Base-by-base conservation (phyloP, 2,113 vertebrate genomes). In the Alaudala cheleensis region DNA sequence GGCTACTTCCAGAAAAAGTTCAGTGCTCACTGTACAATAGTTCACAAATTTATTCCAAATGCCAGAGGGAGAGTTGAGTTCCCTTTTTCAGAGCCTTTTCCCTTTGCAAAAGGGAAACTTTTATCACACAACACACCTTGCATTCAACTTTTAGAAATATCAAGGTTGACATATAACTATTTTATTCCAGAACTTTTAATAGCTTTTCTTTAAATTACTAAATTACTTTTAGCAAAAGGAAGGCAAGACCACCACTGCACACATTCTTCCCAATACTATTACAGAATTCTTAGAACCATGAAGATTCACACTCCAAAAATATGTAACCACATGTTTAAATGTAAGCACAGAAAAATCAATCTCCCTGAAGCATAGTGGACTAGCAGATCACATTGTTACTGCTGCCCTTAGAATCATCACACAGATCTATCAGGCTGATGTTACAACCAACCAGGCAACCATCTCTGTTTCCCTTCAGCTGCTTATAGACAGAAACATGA, bases 201-300 rank as follows among this genome's bases (percentile, higher is more conserved):
- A 42, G 6, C 8, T 91, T 90, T 34, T 44, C 21, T 81, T 88
- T 65, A 73, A 80, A 86, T 5, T 69, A n/a, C 5, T 13, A 17
- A 74, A 81, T 10, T 40, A 42, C 20, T 67, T 69, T 62, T 71
- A 91, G 29, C 25, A 74, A 72, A 78, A 47, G 18, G 14, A 88
- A 90, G 23, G 26, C 19, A 69, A 57, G 26, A 33, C 1, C 29
- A 54, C 31, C 0, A 0, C 3, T 50, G 10, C 29, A 71, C 7
- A 11, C 0, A 0, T 34, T 47, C 66, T 44, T 50, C 6, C 34
- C 64, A 84, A 72, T 4, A 44, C 14, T 54, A 15, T 5, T 39
- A 39, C 4, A n/a, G 18, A 62, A 49, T 51, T 51, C 79, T 76
- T 76, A 76, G 23, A 90, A 66, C 4, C 26, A 16, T 23, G 10